phyloP scores from a whole-genome alignment of 2,797 vertebrate genomes.

The Silurus lanzhouensis region DNA sequence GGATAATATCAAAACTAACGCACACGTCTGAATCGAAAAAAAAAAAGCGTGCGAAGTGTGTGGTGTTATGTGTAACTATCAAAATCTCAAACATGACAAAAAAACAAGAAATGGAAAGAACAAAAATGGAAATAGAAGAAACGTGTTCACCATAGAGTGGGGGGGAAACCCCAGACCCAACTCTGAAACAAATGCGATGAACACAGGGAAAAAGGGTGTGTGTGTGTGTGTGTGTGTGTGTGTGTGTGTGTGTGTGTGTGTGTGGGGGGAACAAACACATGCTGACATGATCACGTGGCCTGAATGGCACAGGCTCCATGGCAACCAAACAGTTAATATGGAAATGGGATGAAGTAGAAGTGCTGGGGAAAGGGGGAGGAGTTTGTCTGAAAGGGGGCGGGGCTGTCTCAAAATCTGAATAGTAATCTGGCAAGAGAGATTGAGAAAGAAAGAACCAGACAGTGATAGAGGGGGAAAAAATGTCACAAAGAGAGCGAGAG shows the following conservation, averaged over 20 bases:
- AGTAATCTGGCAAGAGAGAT: constrained; percentile 10
- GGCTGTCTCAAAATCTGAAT: constrained; percentile 14
- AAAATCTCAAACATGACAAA: not conserved
- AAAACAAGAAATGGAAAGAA: not conserved
- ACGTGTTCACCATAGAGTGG: not conserved
- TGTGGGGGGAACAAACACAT: constrained; percentile 48
- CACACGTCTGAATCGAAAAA: not conserved
- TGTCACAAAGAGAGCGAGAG: not conserved
- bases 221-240: not conserved
- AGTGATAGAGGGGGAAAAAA: not conserved
- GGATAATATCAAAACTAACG: not conserved
- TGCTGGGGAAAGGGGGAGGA: no score
- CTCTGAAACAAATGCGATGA: not conserved
- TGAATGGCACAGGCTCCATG: constrained; percentile 62
- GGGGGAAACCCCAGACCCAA: not conserved
- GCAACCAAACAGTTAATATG: constrained; percentile 82
- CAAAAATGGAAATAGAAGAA: not conserved
- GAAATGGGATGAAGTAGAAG: constrained; percentile 67
- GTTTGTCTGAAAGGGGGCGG: constrained; percentile 53
- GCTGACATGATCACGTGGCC: constrained; percentile 67
- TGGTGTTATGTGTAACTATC: not conserved
- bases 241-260: constrained; percentile 7
- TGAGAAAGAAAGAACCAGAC: not conserved
- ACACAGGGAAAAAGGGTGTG: not conserved
- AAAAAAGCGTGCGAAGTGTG: not conserved